phyloP scores from a whole-genome alignment of 2,113 vertebrate species.

The Boulengeromyrus knoepffleri region DNA sequence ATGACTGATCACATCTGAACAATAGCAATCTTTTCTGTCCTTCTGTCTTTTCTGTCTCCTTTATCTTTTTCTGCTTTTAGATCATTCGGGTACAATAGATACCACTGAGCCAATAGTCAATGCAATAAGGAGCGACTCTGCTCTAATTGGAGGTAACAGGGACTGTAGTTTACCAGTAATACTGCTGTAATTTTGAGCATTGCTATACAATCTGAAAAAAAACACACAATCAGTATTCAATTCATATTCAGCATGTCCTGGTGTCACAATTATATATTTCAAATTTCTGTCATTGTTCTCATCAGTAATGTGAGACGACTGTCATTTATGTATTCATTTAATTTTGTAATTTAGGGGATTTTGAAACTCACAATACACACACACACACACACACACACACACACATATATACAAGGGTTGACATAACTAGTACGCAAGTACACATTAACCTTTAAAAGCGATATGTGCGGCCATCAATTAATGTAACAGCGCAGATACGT shows the following conservation, averaged over 20 bases:
- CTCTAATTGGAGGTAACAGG: conserved; percentile 85
- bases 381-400: too few species aligned
- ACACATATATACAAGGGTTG: too few species aligned
- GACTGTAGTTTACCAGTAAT: conserved; percentile 7
- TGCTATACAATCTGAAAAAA: not conserved
- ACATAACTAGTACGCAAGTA: too few species aligned
- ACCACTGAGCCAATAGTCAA: conserved; percentile 72
- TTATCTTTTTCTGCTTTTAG: conserved; percentile 55
- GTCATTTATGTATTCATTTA: not conserved
- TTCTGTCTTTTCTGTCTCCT: conserved; percentile 26
- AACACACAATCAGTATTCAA: not conserved
- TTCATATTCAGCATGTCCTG: not conserved
- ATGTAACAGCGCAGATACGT: too few species aligned
- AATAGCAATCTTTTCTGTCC: conserved; percentile 12
- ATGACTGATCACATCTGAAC: not conserved
- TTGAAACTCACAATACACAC: not conserved
- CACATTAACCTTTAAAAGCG: too few species aligned
- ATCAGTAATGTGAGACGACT: not conserved
- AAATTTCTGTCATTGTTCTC: not conserved
- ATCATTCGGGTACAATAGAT: conserved; percentile 76
- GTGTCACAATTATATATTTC: not conserved
- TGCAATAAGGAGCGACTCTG: conserved; percentile 74
- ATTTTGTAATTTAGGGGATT: not conserved
- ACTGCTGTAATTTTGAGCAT: not conserved
- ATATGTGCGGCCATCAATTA: too few species aligned